phyloP scores from a whole-genome alignment of 2,888 invertebrate genomes.

The Lymantria dispar region DNA sequence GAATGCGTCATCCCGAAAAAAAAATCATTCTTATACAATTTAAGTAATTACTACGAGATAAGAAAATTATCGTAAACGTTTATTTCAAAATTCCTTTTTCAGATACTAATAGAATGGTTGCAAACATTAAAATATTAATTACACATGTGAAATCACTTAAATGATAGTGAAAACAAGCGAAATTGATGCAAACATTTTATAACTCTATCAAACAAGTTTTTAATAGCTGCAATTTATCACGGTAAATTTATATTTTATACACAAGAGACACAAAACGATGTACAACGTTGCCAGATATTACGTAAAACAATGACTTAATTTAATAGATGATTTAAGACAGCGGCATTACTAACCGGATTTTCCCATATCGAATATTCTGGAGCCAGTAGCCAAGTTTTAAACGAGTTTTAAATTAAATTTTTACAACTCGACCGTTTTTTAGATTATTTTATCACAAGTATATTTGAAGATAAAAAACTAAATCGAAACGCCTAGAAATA shows the following conservation, averaged over 20 bases:
- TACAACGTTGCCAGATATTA: conserved; percentile 34
- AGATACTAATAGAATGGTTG: no score
- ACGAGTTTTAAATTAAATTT: conserved; percentile 25
- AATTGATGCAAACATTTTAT: conserved; percentile 8
- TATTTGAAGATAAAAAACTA: conserved; percentile 21
- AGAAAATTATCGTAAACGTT: no score
- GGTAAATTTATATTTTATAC: conserved; percentile 16
- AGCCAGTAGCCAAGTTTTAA: conserved; percentile 29
- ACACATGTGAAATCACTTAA: conserved; percentile 1
- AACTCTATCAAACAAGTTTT: conserved; percentile 5
- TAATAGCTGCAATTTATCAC: conserved; percentile 13
- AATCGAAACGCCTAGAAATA: conserved; percentile 9
- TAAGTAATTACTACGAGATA: no score
- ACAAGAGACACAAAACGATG: conserved; percentile 16
- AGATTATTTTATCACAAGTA: conserved; percentile 10
- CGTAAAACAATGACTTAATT: conserved; percentile 31
- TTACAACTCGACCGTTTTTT: conserved; percentile 19
- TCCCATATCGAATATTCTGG: conserved; percentile 20
- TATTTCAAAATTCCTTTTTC: no score
- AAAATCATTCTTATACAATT: no score
- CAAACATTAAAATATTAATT: no score
- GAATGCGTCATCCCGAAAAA: no score
- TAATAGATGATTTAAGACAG: conserved; percentile 21
- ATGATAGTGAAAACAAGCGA: conserved; percentile 8
- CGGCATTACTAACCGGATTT: conserved; percentile 40